Conservation (phyloP, 2,888 invertebrate genomes). For the Pristionchus entomophagus region DNA sequence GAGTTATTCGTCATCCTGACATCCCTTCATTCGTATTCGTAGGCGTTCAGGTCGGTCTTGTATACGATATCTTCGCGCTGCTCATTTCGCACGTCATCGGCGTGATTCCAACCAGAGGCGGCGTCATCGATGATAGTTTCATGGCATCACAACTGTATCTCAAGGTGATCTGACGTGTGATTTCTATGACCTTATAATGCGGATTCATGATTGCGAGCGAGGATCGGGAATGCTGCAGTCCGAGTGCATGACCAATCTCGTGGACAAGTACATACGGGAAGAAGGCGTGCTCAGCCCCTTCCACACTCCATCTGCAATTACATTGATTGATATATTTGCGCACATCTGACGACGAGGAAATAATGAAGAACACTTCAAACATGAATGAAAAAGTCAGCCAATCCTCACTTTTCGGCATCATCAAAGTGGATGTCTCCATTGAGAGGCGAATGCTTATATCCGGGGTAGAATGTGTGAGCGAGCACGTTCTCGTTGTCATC, state of each 20-base stretch:
- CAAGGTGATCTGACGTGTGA: too few relatives aligned
- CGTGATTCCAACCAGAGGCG: too few relatives aligned
- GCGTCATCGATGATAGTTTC: too few relatives aligned
- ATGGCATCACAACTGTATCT: too few relatives aligned
- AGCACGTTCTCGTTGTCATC: slow-evolving; percentile 69
- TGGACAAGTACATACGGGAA: slow-evolving; percentile 77
- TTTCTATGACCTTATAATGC: slow-evolving; percentile 39
- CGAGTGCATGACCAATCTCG: slow-evolving; percentile 75
- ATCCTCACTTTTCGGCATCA: slow-evolving; percentile 70
- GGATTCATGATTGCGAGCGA: slow-evolving; percentile 44
- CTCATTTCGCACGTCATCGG: too few relatives aligned
- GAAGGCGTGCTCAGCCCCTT: slow-evolving; percentile 52
- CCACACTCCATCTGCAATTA: slow-evolving; percentile 50
- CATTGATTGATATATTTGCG: background rate
- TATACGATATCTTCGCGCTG: too few relatives aligned
- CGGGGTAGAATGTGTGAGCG: slow-evolving; percentile 76
- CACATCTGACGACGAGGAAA: background rate
- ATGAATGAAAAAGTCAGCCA: too few relatives aligned
- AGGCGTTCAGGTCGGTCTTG: too few relatives aligned
- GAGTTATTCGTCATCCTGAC: too few relatives aligned
- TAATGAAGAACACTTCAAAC: too few relatives aligned
- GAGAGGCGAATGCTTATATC: slow-evolving; percentile 64
- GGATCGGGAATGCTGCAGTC: slow-evolving; percentile 73
- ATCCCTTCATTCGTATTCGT: too few relatives aligned
- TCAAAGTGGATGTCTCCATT: slow-evolving; percentile 76